phyloP scores from a whole-genome alignment of 2,113 vertebrate genomes.

The Deroptyus accipitrinus region DNA sequence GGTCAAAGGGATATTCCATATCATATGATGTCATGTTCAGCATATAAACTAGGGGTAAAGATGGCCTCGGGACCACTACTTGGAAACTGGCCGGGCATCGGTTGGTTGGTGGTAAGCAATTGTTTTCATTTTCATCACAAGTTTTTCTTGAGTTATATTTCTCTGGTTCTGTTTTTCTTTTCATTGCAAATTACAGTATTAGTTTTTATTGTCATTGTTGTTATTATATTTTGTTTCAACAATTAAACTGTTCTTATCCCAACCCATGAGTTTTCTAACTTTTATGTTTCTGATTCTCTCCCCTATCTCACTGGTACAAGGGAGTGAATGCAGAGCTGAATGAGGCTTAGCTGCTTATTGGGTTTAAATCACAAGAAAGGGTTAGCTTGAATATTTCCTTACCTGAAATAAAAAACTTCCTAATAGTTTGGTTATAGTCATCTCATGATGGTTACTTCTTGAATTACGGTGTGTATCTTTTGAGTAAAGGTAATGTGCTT shows the following conservation, averaged over 20 bases:
- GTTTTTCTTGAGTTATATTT: not conserved
- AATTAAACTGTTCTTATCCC: not conserved
- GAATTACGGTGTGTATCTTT: not conserved
- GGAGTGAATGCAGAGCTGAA: rapidly evolving
- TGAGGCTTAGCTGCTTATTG: not conserved
- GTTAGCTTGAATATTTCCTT: not conserved
- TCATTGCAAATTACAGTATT: not conserved
- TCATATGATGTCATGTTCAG: not conserved
- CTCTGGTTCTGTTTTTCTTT: not conserved
- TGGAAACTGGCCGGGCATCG: not conserved
- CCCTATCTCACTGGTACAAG: not conserved
- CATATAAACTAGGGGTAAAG: not conserved
- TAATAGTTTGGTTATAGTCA: not conserved
- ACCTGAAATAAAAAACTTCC: not conserved
- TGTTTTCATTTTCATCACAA: not conserved
- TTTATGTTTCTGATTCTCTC: not conserved
- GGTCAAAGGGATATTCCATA: not conserved
- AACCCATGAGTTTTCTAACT: not conserved
- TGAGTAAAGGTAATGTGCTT: not conserved
- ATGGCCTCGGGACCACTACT: not conserved
- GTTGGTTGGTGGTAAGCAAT: not conserved
- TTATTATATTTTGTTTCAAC: not conserved
- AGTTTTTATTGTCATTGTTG: not conserved
- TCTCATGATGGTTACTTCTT: not conserved
- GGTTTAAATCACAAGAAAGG: not conserved